phyloP scores from a whole-genome alignment of 2,888 invertebrate genomes.

The Scaptomyza cyrtandrae region DNA sequence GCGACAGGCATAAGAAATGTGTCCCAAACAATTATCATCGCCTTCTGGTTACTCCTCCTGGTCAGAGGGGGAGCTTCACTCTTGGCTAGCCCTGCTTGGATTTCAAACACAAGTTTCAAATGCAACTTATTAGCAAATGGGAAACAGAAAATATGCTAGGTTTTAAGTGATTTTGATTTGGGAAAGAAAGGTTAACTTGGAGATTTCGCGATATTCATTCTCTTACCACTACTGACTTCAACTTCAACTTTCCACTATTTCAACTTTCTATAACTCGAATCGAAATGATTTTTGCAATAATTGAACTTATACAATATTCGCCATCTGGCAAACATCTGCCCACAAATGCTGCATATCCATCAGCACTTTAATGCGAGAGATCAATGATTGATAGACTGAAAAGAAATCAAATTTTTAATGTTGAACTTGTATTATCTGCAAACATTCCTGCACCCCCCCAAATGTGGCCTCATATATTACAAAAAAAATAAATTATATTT shows the following conservation, averaged over 20 bases:
- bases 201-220: not conserved
- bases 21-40: constrained; percentile 68
- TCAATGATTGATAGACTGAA: constrained; percentile 66
- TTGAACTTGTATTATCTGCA: constrained; percentile 44
- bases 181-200: not conserved
- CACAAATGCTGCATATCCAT: constrained; percentile 47
- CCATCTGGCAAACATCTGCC: constrained; percentile 13
- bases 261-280: too few species aligned
- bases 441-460: constrained; percentile 43
- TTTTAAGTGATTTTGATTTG: constrained; percentile 3
- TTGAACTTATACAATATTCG: not conserved
- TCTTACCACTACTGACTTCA: too few species aligned
- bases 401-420: constrained; percentile 15
- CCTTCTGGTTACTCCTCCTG: constrained; percentile 27
- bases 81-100: constrained; percentile 9
- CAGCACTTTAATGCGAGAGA: constrained; percentile 27
- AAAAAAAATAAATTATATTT: constrained; percentile 68
- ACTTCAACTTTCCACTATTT: too few species aligned
- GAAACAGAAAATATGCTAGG: constrained; percentile 17
- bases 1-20: constrained; percentile 74
- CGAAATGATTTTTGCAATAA: too few species aligned
- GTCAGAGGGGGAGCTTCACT: constrained; percentile 8
- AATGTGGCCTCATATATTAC: constrained; percentile 55
- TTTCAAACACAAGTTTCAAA: constrained; percentile 22
- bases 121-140: constrained; percentile 20